Evolutionary conservation across 2,113 vertebrate species (phyloP).

Genomic region (Sisor rabdophorus): DNA sequence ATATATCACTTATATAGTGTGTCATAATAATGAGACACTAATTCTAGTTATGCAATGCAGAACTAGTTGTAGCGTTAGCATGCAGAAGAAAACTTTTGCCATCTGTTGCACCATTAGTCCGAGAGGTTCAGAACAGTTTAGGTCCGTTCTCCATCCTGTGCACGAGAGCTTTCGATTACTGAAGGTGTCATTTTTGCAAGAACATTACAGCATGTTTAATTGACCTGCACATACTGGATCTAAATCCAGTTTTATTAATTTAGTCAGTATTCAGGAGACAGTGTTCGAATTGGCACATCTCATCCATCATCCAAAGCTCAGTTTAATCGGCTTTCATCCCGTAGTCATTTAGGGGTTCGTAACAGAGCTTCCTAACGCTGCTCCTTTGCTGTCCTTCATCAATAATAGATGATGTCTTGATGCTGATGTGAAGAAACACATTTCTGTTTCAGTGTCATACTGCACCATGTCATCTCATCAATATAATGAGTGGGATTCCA

Average conservation of each 20-base stretch:
- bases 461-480: background rate
- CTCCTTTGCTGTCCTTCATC: conserved; percentile 12
- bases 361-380: background rate
- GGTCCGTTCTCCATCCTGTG: background rate
- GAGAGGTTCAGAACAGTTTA: conserved; percentile 12
- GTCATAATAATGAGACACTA: background rate
- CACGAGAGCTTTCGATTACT: background rate
- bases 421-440: conserved; percentile 22
- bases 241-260: background rate
- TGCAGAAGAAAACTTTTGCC: conserved; percentile 5
- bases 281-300: conserved; percentile 6
- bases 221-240: background rate
- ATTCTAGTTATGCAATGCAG: background rate
- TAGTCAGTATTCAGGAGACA: conserved; percentile 7
- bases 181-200: background rate
- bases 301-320: conserved; percentile 18
- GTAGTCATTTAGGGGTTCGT: background rate
- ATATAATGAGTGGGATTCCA: background rate
- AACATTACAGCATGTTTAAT: background rate
- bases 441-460: conserved; percentile 28
- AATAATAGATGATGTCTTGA: conserved; percentile 33
- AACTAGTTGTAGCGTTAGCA: background rate
- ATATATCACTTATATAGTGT: no score
- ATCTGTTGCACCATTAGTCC: background rate
- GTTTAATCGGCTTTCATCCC: conserved; percentile 39